Evolutionary conservation across 2,797 vertebrate species (phyloP).

Genomic region (Fistularia tabacaria): DNA sequence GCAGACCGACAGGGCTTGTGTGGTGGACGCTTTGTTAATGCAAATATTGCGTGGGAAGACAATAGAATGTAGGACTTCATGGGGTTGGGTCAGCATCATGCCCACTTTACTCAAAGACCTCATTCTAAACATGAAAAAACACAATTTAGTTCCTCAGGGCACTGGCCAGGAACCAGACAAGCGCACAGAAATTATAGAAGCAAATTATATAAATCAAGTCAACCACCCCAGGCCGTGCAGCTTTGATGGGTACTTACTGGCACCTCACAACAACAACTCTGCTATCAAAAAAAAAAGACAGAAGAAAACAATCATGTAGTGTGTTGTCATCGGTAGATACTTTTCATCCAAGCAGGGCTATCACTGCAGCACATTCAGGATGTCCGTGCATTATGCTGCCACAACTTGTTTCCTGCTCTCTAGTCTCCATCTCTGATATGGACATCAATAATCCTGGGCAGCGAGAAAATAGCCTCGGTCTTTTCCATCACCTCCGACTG

Average conservation of each 20-base stretch:
- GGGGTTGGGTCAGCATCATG: not conserved
- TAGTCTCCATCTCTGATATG: slow-evolving; percentile 47
- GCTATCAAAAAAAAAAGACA: slow-evolving; percentile 63
- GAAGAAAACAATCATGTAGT: slow-evolving; percentile 30
- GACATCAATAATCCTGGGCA: slow-evolving; percentile 39
- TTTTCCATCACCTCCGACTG: slow-evolving; percentile 25
- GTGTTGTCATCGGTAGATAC: not conserved
- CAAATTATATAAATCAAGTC: not conserved
- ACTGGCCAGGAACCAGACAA: slow-evolving; percentile 22
- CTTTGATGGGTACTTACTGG: slow-evolving; percentile 75
- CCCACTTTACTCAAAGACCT: slow-evolving; percentile 5
- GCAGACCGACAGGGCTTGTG: slow-evolving; percentile 6
- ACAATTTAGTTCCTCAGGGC: not conserved
- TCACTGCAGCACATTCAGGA: slow-evolving; percentile 29
- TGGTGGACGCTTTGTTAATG: slow-evolving; percentile 1
- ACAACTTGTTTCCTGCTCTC: slow-evolving; percentile 41
- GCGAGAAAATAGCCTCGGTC: slow-evolving; percentile 38
- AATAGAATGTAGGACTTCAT: slow-evolving; percentile 7
- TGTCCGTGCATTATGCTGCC: slow-evolving; percentile 24
- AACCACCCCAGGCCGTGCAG: slow-evolving; percentile 60
- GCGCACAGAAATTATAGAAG: slow-evolving; percentile 22
- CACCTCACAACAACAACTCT: slow-evolving; percentile 78
- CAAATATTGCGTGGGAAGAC: slow-evolving; percentile 3
- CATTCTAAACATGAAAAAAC: slow-evolving; percentile 15
- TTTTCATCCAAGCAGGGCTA: slow-evolving; percentile 2